Evolutionary conservation across 2,888 invertebrate genomes (phyloP).

Genomic region (Himalopsyche tibetana): DNA sequence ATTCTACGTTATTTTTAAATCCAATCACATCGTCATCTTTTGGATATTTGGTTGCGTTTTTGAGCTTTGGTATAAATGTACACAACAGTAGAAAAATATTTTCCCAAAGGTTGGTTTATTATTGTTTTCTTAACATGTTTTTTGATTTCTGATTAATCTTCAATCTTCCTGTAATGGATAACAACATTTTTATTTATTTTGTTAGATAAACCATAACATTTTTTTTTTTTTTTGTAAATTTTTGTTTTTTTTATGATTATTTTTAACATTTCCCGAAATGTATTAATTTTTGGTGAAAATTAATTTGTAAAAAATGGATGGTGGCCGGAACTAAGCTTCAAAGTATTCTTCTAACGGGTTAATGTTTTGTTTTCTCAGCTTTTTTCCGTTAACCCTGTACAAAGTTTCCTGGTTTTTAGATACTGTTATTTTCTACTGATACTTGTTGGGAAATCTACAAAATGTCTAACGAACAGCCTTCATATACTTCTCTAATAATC

Average conservation of each 20-base stretch:
- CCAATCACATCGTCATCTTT: not conserved
- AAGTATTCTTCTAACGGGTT: constrained; percentile 31
- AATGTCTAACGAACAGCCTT: not conserved
- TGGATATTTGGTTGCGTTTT: not conserved
- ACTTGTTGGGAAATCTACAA: constrained; percentile 4
- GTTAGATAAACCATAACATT: not conserved
- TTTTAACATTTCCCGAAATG: not conserved
- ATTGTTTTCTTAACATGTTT: too few relatives aligned
- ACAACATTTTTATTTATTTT: not conserved
- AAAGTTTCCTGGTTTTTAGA: constrained; percentile 19
- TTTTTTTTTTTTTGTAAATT: not conserved
- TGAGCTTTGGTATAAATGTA: constrained; percentile 16
- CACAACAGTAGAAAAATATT: not conserved
- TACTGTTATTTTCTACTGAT: not conserved
- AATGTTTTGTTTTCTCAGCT: constrained; percentile 25
- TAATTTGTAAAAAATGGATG: constrained; percentile 7
- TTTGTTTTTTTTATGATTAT: not conserved
- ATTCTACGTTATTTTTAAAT: too few relatives aligned
- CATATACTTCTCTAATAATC: too few relatives aligned
- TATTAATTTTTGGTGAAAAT: constrained; percentile 1
- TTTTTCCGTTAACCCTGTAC: constrained; percentile 5
- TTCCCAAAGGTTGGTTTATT: too few relatives aligned
- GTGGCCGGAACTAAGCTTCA: constrained; percentile 9
- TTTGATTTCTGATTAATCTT: too few relatives aligned
- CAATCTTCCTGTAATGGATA: too few relatives aligned